These are phyloP conservation scores for Brachirus orientalis DNA, from an alignment of 2,113 vertebrate species.

Conservation along the genomic window DNA sequence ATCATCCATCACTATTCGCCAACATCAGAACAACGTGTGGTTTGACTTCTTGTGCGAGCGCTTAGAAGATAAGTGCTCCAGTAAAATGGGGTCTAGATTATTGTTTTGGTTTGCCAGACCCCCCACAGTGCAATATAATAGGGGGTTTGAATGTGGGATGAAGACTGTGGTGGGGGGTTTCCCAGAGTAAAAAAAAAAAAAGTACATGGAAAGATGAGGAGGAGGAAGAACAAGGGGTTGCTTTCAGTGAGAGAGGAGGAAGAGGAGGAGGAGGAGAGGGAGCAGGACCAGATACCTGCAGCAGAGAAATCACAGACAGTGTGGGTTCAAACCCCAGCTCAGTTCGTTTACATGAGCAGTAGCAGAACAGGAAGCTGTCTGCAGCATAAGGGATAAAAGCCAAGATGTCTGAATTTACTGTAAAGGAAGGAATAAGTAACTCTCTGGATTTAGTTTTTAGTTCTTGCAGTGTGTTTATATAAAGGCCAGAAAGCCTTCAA, in stretches of 20 bases:
- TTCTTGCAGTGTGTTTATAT: not conserved
- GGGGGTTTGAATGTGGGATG: conserved; percentile 57
- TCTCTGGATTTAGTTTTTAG: not conserved
- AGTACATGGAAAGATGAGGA: conserved; percentile 64
- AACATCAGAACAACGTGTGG: conserved; percentile 14
- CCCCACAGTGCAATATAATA: conserved; percentile 58
- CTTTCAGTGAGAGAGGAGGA: conserved; percentile 15
- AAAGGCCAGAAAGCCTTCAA: not conserved
- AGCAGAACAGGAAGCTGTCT: not conserved
- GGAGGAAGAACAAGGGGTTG: conserved; percentile 17
- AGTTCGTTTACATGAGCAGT: conserved; percentile 3
- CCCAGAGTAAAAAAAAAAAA: conserved; percentile 50
- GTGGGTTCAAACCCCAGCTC: conserved; percentile 7
- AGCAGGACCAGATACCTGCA: conserved; percentile 11
- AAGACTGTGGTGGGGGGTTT: conserved; percentile 62
- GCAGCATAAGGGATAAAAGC: not conserved
- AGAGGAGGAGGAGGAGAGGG: not conserved
- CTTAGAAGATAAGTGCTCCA: conserved; percentile 43
- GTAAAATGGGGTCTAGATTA: conserved; percentile 57
- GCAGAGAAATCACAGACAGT: not conserved
- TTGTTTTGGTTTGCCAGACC: conserved; percentile 58
- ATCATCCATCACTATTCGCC: conserved; percentile 13
- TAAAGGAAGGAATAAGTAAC: not conserved
- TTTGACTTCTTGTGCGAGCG: conserved; percentile 45
- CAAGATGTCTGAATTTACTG: not conserved